Evolutionary conservation across 2,113 vertebrate species (phyloP).

Genomic region (Sphyrna mokarran): DNA sequence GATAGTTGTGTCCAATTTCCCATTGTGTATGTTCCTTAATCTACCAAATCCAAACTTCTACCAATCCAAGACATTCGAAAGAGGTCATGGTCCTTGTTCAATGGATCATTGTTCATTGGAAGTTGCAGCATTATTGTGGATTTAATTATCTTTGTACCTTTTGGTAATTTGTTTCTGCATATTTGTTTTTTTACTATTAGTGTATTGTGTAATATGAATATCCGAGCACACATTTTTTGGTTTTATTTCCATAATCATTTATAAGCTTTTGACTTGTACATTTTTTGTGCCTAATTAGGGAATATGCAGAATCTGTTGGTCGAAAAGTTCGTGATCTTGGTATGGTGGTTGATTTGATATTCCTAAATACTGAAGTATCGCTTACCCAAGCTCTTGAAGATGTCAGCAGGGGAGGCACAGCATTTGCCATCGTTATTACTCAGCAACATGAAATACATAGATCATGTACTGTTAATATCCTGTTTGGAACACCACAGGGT

Average conservation of each 20-base stretch:
- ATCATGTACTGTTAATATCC: constrained; percentile 96
- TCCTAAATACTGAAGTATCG: constrained; percentile 96
- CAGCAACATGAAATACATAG: constrained; percentile 95
- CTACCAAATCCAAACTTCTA: background rate
- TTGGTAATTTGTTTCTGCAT: background rate
- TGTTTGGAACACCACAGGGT: constrained; percentile 97
- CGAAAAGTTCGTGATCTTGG: constrained; percentile 88
- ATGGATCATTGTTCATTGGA: background rate
- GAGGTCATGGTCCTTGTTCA: background rate
- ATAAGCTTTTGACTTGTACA: background rate
- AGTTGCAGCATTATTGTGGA: background rate
- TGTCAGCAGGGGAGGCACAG: constrained; percentile 85
- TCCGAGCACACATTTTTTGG: background rate
- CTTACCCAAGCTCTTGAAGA: constrained; percentile 91
- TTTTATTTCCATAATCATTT: constrained; percentile 35
- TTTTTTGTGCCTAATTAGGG: constrained; percentile 53
- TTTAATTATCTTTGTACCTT: background rate
- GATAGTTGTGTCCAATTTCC: background rate
- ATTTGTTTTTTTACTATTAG: background rate
- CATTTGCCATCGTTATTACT: constrained; percentile 95
- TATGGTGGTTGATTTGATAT: constrained; percentile 97
- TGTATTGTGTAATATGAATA: background rate
- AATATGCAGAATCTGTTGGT: constrained; percentile 95
- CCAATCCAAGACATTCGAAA: background rate
- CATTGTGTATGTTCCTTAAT: background rate